Conservation (phyloP, 2,797 vertebrate genomes). For the Lepidocolaptes lacrymiger region DNA sequence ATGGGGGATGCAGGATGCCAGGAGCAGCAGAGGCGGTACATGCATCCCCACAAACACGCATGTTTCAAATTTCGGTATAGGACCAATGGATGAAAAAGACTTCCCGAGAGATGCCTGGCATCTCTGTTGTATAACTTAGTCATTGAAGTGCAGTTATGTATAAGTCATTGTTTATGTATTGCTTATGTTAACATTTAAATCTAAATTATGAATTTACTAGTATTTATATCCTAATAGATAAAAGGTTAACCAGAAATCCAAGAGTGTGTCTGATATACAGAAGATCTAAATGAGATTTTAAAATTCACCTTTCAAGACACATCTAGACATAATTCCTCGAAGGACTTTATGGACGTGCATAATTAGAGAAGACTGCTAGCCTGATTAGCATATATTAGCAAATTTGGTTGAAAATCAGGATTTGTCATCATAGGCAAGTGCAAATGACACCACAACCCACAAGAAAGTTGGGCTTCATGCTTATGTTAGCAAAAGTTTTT, state of each 20-base stretch:
- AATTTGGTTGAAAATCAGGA: not conserved
- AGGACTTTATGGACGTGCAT: not conserved
- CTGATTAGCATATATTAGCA: not conserved
- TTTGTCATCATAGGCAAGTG: not conserved
- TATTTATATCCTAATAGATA: not conserved
- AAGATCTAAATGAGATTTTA: not conserved
- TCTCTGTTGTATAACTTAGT: not conserved
- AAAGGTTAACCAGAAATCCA: not conserved
- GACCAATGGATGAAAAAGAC: not conserved
- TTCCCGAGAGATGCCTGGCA: not conserved
- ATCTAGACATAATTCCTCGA: not conserved
- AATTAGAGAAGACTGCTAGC: not conserved
- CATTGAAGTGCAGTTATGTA: not conserved
- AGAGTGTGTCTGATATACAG: not conserved
- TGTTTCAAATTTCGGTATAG: not conserved
- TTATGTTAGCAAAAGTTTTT: not conserved
- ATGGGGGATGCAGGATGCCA: no score
- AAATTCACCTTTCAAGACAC: not conserved
- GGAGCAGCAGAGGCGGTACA: no score
- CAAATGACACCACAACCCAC: not conserved
- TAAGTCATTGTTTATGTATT: not conserved
- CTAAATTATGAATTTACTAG: not conserved
- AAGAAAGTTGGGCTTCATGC: not conserved
- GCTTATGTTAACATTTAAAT: not conserved
- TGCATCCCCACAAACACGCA: fast-evolving